Conservation (phyloP, 2,888 invertebrate genomes). For the Thyatira batis region DNA sequence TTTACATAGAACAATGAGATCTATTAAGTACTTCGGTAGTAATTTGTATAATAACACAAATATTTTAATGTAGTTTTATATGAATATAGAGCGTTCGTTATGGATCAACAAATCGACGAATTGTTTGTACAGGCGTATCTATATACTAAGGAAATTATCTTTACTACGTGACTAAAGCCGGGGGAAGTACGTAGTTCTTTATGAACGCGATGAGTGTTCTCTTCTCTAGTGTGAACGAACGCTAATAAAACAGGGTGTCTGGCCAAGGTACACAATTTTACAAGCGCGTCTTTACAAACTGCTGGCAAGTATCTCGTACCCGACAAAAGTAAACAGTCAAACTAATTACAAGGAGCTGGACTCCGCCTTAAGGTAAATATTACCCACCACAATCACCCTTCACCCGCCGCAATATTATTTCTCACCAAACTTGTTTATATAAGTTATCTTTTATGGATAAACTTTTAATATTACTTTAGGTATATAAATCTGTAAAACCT, state of each 20-base stretch:
- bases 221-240: background rate
- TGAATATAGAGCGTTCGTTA: too few relatives aligned
- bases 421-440: background rate
- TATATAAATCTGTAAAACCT: background rate
- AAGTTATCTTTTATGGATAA: background rate
- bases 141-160: too few relatives aligned
- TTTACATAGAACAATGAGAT: too few relatives aligned
- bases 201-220: too few relatives aligned
- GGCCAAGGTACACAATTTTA: conserved; percentile 19
- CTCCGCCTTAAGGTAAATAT: conserved; percentile 45
- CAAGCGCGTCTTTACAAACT: conserved; percentile 19
- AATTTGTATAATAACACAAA: too few relatives aligned
- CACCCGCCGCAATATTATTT: background rate
- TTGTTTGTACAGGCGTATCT: too few relatives aligned
- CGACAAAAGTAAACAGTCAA: conserved; percentile 49
- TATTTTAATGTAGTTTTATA: too few relatives aligned
- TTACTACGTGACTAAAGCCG: too few relatives aligned
- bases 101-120: too few relatives aligned
- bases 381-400: conserved; percentile 13
- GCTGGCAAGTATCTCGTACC: conserved; percentile 14
- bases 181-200: too few relatives aligned
- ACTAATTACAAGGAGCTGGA: conserved; percentile 60
- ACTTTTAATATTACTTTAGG: background rate
- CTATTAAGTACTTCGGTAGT: too few relatives aligned
- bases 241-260: conserved; percentile 5